A percentile compares a stretch with the other conserved stretches of the same genome.
These are phyloP conservation scores for Chrysocyon brachyurus DNA, from an alignment of 2,797 vertebrate genomes.

Conservation along the genomic window DNA sequence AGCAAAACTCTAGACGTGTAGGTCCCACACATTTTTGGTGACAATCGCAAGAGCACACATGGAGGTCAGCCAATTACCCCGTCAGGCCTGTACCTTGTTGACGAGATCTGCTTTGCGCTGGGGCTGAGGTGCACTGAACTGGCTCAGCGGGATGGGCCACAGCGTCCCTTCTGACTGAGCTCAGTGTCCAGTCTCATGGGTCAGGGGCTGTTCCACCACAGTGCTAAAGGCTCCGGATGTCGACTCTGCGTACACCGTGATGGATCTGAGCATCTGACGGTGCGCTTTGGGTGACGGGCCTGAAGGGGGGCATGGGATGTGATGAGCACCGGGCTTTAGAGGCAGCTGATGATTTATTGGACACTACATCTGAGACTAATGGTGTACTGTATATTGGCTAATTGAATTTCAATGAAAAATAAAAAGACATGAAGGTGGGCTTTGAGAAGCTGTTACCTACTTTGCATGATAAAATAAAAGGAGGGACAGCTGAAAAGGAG, in stretches of 20 bases:
- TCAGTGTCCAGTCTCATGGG: neutral
- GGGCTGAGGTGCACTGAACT: neutral
- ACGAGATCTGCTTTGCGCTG: neutral
- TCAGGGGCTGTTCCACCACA: neutral
- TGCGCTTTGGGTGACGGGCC: neutral
- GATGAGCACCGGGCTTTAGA: too few species aligned
- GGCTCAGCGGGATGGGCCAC: neutral
- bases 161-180: neutral
- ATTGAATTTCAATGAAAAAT: too few species aligned
- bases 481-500: neutral
- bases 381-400: too few species aligned
- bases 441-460: neutral
- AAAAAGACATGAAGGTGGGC: neutral
- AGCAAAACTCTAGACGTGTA: neutral
- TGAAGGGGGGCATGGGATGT: too few species aligned
- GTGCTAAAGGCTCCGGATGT: neutral
- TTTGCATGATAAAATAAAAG: neutral
- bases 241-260: neutral
- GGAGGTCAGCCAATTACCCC: neutral
- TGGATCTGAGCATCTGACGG: constrained; percentile 2
- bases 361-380: too few species aligned
- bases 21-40: neutral
- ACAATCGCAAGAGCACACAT: neutral
- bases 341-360: too few species aligned
- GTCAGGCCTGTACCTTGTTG: neutral